Conservation (phyloP, 2,113 vertebrate species). For the Neotragus moschatus region DNA sequence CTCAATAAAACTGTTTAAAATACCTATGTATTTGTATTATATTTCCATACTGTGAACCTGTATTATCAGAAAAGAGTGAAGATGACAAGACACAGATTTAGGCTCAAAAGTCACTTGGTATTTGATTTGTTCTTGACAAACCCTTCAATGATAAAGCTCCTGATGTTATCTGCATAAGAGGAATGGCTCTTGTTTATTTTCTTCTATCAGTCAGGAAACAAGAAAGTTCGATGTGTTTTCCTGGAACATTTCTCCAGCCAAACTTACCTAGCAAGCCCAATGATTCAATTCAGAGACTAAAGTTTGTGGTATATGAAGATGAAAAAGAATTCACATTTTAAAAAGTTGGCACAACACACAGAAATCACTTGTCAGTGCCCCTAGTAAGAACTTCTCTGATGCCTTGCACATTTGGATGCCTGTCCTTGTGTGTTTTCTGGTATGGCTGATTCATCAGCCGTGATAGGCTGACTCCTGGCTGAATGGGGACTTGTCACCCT, state of each 20-base stretch:
- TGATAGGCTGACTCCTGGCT: background rate
- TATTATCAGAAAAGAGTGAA: background rate
- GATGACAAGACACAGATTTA: background rate
- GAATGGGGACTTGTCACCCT: background rate
- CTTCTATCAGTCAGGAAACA: background rate
- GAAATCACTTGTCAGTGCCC: background rate
- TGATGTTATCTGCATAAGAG: background rate
- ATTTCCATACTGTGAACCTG: background rate
- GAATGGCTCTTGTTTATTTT: background rate
- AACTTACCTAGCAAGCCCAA: background rate
- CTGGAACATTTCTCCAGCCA: background rate
- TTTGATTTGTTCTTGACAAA: background rate
- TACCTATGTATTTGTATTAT: background rate
- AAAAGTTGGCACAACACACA: background rate
- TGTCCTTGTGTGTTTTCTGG: background rate
- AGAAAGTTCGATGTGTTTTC: background rate
- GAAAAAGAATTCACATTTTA: background rate
- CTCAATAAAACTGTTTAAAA: background rate
- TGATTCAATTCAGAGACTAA: background rate
- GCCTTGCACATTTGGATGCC: too few relatives aligned
- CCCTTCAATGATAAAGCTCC: background rate
- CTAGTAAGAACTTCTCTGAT: background rate
- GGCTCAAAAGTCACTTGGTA: background rate
- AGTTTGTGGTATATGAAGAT: background rate
- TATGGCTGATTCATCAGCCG: background rate